Base-by-base conservation (phyloP, 2,888 invertebrate species). In the Drosophila niveifrons region DNA sequence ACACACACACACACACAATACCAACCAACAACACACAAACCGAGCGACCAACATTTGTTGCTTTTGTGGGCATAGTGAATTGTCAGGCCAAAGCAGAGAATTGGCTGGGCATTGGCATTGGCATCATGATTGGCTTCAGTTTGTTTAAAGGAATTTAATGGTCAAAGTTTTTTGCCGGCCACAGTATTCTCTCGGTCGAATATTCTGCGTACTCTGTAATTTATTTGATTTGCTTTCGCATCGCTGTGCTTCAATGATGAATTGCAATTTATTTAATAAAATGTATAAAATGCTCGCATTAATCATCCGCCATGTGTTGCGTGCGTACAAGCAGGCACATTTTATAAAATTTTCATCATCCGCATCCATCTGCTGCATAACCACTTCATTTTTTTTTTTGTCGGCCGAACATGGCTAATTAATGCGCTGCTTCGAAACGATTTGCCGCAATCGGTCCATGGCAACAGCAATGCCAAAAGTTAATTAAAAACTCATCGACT, bases 221-320 rank as follows among this genome's bases (percentile, higher is more conserved):
- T 88, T 86, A 86, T 88, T 88, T 88, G 78, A 78, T 87, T 82
- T 81, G 69, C 68, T 68, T 58, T 68, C 52, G 65, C 63, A 15
- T 44, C 59, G 53, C 44, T 67, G 62, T 48, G 44, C 43, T 39
- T 7, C 51, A 58, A 75, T 88, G 78, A 83, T 88, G 86, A 88
- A 83, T 83, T 75, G 72, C 80, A 82, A 80, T 88, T 82, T 76
- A 85, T 82, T 82, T 82, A 82, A 76, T 82, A 57, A 57, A 80
- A 82, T 74, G 65, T 75, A 55, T 70, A 71, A 75, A 82, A 66
- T 63, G 29, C 59, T 47, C 58, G 41, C 80, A 84, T 84, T 75
- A 86, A 86, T 88, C 83, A 88, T 82, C 80, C 83, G 83, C 89
- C 83, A 84, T 88, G 88, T 84, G 88, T 55, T 80, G 70, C 73